Evolutionary conservation across 2,888 invertebrate species (phyloP).

Genomic region (Danaus chrysippus): DNA sequence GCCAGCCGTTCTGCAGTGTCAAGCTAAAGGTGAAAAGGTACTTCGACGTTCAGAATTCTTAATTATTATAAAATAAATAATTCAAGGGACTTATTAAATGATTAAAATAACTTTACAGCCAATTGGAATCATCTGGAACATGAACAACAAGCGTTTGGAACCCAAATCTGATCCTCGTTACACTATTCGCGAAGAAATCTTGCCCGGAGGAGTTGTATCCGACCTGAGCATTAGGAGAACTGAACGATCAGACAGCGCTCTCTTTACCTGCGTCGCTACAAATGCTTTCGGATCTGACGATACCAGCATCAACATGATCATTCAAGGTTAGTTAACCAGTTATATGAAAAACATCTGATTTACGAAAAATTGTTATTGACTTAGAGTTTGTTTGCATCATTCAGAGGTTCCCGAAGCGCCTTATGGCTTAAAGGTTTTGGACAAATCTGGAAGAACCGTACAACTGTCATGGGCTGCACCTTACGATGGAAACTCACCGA

Average conservation of each 20-base stretch:
- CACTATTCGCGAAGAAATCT: constrained; percentile 91
- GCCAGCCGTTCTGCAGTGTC: constrained; percentile 93
- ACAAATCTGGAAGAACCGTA: constrained; percentile 94
- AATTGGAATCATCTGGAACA: constrained; percentile 96
- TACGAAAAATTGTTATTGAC: too few species aligned
- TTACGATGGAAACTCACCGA: constrained; percentile 94
- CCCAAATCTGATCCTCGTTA: constrained; percentile 92
- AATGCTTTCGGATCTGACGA: constrained; percentile 97
- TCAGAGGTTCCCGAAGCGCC: constrained; percentile 93
- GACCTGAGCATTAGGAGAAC: constrained; percentile 94
- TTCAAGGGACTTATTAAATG: background rate
- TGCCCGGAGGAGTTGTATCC: constrained; percentile 91
- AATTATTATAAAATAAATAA: background rate
- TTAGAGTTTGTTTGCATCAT: constrained; percentile 23
- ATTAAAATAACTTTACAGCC: constrained; percentile 68
- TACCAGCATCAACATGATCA: constrained; percentile 96
- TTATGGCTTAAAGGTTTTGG: constrained; percentile 91
- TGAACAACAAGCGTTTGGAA: constrained; percentile 94
- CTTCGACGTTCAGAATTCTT: constrained; percentile 1
- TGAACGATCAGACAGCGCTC: constrained; percentile 91
- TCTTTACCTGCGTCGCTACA: constrained; percentile 95
- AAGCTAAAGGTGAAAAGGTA: constrained; percentile 93
- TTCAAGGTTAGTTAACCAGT: constrained; percentile 84
- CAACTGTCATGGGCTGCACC: constrained; percentile 96
- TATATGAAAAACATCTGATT: background rate